These are phyloP conservation scores for Ceratotherium simum DNA, from an alignment of 2,113 vertebrate species.

Conservation along the genomic window DNA sequence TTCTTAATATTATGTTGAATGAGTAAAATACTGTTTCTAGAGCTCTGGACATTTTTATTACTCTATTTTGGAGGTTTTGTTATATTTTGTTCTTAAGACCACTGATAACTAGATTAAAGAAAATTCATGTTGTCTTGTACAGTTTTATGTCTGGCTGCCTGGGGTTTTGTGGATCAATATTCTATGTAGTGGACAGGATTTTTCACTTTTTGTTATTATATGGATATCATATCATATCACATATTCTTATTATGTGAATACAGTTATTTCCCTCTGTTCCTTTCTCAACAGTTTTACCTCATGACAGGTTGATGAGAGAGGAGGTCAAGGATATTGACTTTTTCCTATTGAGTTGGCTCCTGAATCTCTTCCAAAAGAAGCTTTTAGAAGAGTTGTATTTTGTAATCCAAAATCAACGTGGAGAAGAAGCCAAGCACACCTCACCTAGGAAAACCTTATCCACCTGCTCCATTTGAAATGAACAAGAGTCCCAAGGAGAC, in stretches of 20 bases:
- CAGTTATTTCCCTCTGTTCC: neutral
- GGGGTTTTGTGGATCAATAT: neutral
- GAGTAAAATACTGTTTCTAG: neutral
- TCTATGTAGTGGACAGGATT: neutral
- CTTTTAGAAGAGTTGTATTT: neutral
- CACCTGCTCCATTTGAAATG: neutral
- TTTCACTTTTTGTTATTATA: neutral
- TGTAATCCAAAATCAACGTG: neutral
- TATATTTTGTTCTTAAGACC: neutral
- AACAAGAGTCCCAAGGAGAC: neutral
- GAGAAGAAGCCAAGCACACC: neutral
- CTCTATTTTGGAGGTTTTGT: neutral
- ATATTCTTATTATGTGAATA: neutral
- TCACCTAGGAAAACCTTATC: neutral
- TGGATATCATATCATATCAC: neutral
- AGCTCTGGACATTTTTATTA: neutral
- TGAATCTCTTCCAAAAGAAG: neutral
- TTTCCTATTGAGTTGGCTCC: neutral
- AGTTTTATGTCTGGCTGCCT: neutral
- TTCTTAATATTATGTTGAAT: neutral
- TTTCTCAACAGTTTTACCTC: neutral
- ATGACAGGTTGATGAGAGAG: neutral
- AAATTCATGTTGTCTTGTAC: neutral
- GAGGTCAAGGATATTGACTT: neutral
- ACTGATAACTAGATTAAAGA: neutral